These are phyloP conservation scores for Alaudala cheleensis DNA, from an alignment of 2,113 vertebrate species.

Conservation along the genomic window DNA sequence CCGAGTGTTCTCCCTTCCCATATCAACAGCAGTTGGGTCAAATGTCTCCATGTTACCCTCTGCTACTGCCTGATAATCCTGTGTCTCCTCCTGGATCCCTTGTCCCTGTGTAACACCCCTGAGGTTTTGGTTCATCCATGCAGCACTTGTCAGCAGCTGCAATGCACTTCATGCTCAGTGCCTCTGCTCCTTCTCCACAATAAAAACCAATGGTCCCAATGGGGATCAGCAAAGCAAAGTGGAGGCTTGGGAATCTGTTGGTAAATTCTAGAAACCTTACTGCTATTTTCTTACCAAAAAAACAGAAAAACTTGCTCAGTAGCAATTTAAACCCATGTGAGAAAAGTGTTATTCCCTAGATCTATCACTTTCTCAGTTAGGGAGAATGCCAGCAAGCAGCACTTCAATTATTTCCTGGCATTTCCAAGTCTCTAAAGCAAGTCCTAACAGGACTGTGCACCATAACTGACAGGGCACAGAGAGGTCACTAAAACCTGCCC, in stretches of 20 bases:
- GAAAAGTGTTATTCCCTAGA: background rate
- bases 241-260: background rate
- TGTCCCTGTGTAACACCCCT: background rate
- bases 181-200: background rate
- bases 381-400: background rate
- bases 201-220: background rate
- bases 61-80: background rate
- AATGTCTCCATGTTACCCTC: background rate
- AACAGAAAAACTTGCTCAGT: background rate
- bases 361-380: background rate
- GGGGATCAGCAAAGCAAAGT: background rate
- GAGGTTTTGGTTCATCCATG: background rate
- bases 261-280: background rate
- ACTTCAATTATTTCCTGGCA: background rate
- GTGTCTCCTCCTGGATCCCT: background rate
- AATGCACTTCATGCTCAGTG: background rate
- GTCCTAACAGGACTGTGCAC: background rate
- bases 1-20: too few species aligned
- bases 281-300: background rate
- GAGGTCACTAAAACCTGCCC: background rate
- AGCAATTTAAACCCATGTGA: background rate
- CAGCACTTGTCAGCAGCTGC: background rate
- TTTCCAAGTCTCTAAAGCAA: background rate
- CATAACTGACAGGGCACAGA: background rate
- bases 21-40: background rate